Percentiles rank a stretch among this genome's conserved stretches.
Evolutionary conservation across 2,113 vertebrate species (phyloP).

Genomic region (Oncorhynchus clarkii): DNA sequence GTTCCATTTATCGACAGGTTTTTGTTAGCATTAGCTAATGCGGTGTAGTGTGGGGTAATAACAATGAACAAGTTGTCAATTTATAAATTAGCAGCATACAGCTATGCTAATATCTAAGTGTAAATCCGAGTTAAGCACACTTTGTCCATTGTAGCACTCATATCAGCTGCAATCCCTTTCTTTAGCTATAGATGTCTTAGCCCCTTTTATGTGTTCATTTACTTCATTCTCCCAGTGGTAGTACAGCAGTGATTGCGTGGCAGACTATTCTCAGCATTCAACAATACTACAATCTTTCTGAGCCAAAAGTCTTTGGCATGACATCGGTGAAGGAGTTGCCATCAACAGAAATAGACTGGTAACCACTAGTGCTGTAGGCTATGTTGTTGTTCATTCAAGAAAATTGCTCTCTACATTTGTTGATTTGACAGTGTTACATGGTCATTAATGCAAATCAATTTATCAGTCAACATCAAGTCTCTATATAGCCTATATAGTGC

Average conservation of each 20-base stretch:
- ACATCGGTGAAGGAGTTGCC: neutral
- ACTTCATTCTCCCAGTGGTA: no score
- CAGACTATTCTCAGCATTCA: neutral
- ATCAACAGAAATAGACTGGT: neutral
- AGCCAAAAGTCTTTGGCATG: neutral
- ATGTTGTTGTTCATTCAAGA: no score
- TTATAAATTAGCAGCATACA: neutral
- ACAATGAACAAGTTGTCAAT: constrained; percentile 6
- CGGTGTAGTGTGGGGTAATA: constrained; percentile 21
- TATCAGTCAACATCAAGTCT: neutral
- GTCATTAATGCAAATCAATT: constrained; percentile 8
- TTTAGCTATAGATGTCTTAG: no score
- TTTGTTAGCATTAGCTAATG: constrained; percentile 48
- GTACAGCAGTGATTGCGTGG: no score
- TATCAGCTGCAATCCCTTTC: no score
- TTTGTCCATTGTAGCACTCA: constrained; percentile 1
- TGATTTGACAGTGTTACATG: neutral
- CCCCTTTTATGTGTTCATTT: no score
- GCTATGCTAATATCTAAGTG: neutral
- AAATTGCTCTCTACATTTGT: neutral
- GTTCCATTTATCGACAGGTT: constrained; percentile 6
- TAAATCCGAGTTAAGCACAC: neutral
- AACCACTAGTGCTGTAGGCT: neutral
- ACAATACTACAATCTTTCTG: neutral
- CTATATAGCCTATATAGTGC: neutral